phyloP scores from a whole-genome alignment of 1,140 invertebrate species.

The Antheraea mylitta region DNA sequence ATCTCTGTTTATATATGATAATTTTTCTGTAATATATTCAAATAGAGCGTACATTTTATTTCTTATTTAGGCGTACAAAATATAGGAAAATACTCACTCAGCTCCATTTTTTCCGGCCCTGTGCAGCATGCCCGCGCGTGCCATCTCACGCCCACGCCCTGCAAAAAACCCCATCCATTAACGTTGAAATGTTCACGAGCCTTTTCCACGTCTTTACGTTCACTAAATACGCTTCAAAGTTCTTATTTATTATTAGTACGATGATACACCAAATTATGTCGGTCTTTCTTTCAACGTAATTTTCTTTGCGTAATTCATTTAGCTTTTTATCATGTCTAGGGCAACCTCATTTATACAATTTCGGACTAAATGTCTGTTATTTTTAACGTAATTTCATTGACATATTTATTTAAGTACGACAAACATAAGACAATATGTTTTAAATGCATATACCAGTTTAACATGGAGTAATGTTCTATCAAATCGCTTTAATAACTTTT shows the following conservation, averaged over 20 bases:
- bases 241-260: slow-evolving; percentile 41
- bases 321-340: slow-evolving; percentile 3
- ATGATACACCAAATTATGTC: slow-evolving; percentile 39
- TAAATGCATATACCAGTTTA: too few species aligned
- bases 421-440: too few species aligned
- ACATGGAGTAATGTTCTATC: too few species aligned
- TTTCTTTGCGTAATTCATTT: slow-evolving; percentile 19
- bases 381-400: too few species aligned
- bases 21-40: too few species aligned
- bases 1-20: too few species aligned
- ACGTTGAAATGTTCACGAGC: slow-evolving; percentile 48
- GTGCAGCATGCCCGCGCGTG: slow-evolving; percentile 79
- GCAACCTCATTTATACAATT: slow-evolving; percentile 21
- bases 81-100: slow-evolving; percentile 59
- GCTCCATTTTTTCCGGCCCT: slow-evolving; percentile 78
- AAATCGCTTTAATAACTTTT: too few species aligned
- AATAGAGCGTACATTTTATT: not conserved
- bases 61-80: not conserved
- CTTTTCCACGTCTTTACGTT: slow-evolving; percentile 55
- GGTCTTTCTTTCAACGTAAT: slow-evolving; percentile 23
- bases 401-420: slow-evolving; percentile 20
- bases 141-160: slow-evolving; percentile 76
- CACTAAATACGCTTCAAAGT: slow-evolving; percentile 50
- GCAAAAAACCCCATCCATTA: slow-evolving; percentile 70
- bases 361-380: not conserved